Evolutionary conservation across 2,888 invertebrate genomes (phyloP), one percentile per base, ranked within the genome.

Genomic region (Cryptus armator): DNA sequence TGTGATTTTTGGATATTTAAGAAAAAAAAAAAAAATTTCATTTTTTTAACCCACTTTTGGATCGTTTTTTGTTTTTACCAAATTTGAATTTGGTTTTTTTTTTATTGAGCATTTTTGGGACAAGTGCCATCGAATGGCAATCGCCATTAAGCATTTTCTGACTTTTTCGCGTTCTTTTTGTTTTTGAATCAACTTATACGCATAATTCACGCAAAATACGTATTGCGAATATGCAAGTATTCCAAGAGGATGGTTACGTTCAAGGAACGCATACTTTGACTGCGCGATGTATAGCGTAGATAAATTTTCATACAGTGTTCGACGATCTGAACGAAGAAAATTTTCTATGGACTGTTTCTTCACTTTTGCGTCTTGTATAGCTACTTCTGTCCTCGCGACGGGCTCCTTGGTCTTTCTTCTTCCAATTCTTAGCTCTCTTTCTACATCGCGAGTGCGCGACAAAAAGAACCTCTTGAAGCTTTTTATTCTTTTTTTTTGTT

Each of bases 291-390:
- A 59, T 9, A 14, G 6, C 14, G 51, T 14, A 29, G 44, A 29
- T 44, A 67, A 24, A 68, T 56, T 53, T 67, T 67, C 51, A 19
- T 12, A 3, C 43, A 46, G 77, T 59, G 67, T 67, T 78, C 29
- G 59, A 56, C 68, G 84, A 84, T 86, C 46, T 78, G 32, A 51
- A 56, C 74, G 53, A 62, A 81, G 62, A 59, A 83, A 86, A 37
- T 37, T 85, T 87, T 87, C 86, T 86, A 87, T 88, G 82, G 81
- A 84, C 82, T 91, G 89, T 89, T 90, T 89, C 89, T 89, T 87
- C 89, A 88, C 86, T 87, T 12, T 86, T 85, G 85, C 86, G 74
- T 86, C 74, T 66, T 85, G 83, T 86, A 87, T 81, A 88, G 88
- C 88, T 87, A 88, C 88, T 91, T 91, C 86, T 89, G 86, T 88